phyloP scores from a whole-genome alignment of 2,113 vertebrate species.

The Prunella himalayana region DNA sequence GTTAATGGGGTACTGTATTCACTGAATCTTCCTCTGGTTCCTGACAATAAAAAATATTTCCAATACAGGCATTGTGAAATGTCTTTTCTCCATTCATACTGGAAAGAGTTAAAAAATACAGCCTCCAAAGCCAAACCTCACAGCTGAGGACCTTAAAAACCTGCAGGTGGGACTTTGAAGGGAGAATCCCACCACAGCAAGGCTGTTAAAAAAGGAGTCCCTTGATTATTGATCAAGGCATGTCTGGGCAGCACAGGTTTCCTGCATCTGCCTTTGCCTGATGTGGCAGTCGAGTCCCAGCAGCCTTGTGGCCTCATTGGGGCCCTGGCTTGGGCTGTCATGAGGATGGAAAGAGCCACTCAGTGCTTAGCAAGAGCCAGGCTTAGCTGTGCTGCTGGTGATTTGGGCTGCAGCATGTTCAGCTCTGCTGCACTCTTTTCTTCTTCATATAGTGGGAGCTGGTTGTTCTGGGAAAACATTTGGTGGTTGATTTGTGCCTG shows the following conservation, averaged over 20 bases:
- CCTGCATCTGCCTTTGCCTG: neutral
- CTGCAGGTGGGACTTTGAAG: neutral
- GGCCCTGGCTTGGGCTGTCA: neutral
- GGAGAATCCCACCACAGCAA: neutral
- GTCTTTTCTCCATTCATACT: neutral
- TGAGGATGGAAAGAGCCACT: neutral
- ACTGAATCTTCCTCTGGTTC: neutral
- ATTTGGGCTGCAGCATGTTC: neutral
- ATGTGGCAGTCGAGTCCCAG: fast-evolving
- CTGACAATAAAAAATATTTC: neutral
- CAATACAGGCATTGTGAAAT: neutral
- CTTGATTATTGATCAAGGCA: neutral
- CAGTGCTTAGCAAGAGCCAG: neutral
- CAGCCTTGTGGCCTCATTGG: fast-evolving
- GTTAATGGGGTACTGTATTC: neutral
- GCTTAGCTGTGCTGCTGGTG: neutral
- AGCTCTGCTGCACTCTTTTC: neutral
- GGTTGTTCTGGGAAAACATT: neutral
- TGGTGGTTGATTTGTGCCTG: neutral
- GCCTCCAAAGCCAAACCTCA: neutral
- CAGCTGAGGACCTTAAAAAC: neutral
- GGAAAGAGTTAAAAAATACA: neutral
- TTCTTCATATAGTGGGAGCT: neutral
- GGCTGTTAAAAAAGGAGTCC: neutral
- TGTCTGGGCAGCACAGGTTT: neutral